Percentiles rank a stretch among this genome's conserved stretches.
Conservation (phyloP, 1,140 invertebrate genomes). For the Globodera ellingtonae region DNA sequence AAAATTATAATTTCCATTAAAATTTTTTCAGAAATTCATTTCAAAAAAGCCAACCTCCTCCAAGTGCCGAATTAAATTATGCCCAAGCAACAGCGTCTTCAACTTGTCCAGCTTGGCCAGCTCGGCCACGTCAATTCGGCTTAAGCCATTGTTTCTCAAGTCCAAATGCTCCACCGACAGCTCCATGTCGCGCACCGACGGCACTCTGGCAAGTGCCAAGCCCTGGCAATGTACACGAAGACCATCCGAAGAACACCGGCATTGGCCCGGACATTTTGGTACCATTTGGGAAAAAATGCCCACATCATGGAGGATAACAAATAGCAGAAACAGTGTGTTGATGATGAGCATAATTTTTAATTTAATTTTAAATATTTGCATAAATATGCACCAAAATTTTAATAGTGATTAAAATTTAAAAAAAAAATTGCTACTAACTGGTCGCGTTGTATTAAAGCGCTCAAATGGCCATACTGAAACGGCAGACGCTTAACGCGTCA, state of each 20-base stretch:
- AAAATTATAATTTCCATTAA: not conserved
- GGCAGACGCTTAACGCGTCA: too few species aligned
- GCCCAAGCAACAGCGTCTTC: constrained; percentile 43
- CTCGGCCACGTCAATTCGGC: not conserved
- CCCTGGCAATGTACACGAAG: not conserved
- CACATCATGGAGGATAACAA: not conserved
- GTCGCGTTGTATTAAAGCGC: too few species aligned
- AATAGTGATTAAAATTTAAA: too few species aligned
- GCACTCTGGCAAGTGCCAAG: not conserved
- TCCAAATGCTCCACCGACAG: not conserved
- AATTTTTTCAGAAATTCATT: not conserved
- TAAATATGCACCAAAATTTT: too few species aligned
- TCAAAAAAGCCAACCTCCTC: constrained; percentile 25
- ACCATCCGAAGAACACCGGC: not conserved
- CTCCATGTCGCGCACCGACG: not conserved
- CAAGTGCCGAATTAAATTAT: constrained; percentile 45
- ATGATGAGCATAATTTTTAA: not conserved
- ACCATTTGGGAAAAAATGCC: not conserved
- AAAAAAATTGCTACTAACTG: too few species aligned
- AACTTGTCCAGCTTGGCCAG: not conserved
- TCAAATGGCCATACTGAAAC: too few species aligned
- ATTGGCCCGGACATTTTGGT: not conserved
- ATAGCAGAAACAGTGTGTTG: not conserved
- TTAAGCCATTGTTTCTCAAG: not conserved
- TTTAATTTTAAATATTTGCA: too few species aligned